Percentiles rank a stretch among this genome's conserved stretches.
Evolutionary conservation across 2,888 invertebrate species (phyloP).

Genomic region (Cerastis rubricosa): DNA sequence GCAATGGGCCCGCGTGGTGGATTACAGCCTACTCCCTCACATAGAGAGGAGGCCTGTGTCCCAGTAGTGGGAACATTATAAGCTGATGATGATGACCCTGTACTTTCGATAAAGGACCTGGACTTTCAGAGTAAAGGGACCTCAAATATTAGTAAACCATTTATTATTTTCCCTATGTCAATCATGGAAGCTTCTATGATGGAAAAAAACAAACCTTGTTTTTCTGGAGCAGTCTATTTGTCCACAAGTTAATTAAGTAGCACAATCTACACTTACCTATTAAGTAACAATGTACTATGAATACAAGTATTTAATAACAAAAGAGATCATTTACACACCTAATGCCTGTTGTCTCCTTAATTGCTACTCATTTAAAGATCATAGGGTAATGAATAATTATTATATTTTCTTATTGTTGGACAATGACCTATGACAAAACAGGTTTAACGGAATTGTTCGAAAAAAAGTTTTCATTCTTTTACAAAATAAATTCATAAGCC

Average conservation of each 20-base stretch:
- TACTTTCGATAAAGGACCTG: too few species aligned
- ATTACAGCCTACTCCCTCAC: too few species aligned
- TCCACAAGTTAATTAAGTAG: background rate
- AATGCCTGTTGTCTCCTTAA: constrained; percentile 21
- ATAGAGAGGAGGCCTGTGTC: too few species aligned
- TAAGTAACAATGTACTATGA: constrained; percentile 12
- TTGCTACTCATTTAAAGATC: constrained; percentile 26
- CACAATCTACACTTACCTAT: background rate
- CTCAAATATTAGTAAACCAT: background rate
- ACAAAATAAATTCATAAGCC: background rate
- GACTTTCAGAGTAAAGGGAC: background rate
- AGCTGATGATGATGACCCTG: too few species aligned
- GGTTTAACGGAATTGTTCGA: background rate
- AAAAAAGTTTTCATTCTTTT: background rate
- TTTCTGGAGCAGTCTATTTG: background rate
- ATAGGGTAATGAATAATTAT: background rate
- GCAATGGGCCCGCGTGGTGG: too few species aligned
- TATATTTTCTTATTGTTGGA: constrained; percentile 15
- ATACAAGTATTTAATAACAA: background rate
- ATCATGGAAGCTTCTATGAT: background rate
- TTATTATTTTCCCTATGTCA: background rate
- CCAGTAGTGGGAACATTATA: too few species aligned
- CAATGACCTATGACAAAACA: background rate
- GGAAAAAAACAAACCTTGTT: background rate
- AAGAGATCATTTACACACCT: constrained; percentile 11